Percentiles rank a stretch among this genome's conserved stretches.
Evolutionary conservation across 1,140 invertebrate species (phyloP).

Genomic region (Reticulitermes speratus): DNA sequence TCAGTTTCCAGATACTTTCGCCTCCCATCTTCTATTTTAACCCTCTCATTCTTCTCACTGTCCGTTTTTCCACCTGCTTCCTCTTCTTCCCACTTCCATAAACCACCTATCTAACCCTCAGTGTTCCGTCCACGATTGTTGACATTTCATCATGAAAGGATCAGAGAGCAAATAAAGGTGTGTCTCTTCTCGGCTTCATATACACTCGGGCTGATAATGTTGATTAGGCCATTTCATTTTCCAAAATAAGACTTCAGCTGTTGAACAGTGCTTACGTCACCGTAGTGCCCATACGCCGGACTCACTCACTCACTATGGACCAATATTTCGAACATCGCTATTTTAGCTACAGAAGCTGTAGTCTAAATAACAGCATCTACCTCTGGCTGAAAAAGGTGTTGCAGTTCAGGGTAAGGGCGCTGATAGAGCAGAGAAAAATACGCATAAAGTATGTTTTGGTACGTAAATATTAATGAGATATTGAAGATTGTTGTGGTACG

Average conservation of each 20-base stretch:
- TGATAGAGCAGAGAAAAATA: too few relatives aligned
- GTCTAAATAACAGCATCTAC: too few relatives aligned
- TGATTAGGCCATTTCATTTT: conserved; percentile 19
- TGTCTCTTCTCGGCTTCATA: background rate
- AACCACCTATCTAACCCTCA: background rate
- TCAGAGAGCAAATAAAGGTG: conserved; percentile 15
- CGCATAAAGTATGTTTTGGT: too few relatives aligned
- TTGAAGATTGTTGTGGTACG: too few relatives aligned
- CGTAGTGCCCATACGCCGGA: background rate
- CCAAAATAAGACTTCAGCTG: conserved; percentile 13
- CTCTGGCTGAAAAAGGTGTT: too few relatives aligned
- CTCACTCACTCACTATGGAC: too few relatives aligned
- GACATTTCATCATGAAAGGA: conserved; percentile 16
- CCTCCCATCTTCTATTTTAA: background rate
- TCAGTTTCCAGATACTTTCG: background rate
- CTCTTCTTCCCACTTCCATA: background rate
- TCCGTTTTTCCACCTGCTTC: background rate
- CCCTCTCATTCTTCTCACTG: background rate
- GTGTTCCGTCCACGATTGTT: conserved; percentile 8
- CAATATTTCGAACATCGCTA: too few relatives aligned
- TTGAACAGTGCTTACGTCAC: background rate
- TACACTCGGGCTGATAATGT: background rate
- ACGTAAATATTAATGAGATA: too few relatives aligned
- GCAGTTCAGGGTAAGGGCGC: too few relatives aligned
- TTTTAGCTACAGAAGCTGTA: too few relatives aligned